Evolutionary conservation across 2,797 vertebrate genomes (phyloP).

Genomic region (Apogon hyalosoma): DNA sequence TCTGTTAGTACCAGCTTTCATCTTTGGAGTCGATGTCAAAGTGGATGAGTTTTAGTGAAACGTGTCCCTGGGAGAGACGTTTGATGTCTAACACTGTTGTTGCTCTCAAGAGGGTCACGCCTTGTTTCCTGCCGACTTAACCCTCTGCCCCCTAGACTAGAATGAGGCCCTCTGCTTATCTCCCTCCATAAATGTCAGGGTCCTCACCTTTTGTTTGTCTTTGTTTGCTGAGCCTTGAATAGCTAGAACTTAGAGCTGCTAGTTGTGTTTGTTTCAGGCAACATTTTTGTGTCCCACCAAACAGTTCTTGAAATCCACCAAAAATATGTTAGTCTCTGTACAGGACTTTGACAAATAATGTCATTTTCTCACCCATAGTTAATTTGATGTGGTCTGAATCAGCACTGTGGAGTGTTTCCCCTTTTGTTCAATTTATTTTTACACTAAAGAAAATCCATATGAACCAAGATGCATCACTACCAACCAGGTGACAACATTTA

Average conservation of each 20-base stretch:
- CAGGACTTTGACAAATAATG: too few species aligned
- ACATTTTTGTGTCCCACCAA: not conserved
- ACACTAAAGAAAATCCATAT: too few species aligned
- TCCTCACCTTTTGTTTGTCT: not conserved
- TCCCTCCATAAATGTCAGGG: not conserved
- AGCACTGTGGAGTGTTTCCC: too few species aligned
- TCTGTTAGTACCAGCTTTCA: too few species aligned
- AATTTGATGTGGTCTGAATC: too few species aligned
- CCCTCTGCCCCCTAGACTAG: not conserved
- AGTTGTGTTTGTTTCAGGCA: not conserved
- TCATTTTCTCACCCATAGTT: too few species aligned
- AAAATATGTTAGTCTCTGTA: too few species aligned
- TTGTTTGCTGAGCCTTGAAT: not conserved
- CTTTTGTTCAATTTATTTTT: too few species aligned
- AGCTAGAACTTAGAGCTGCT: not conserved
- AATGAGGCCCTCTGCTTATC: not conserved
- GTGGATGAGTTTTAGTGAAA: too few species aligned
- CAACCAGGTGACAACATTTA: too few species aligned
- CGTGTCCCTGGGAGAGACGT: not conserved
- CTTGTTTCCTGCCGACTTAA: constrained; percentile 1
- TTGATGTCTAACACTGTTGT: not conserved
- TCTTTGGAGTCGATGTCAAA: too few species aligned
- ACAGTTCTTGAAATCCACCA: not conserved
- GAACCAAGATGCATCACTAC: too few species aligned
- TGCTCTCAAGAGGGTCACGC: not conserved